Evolutionary conservation across 2,888 invertebrate species (phyloP).

Genomic region (Amphimallon solstitiale): DNA sequence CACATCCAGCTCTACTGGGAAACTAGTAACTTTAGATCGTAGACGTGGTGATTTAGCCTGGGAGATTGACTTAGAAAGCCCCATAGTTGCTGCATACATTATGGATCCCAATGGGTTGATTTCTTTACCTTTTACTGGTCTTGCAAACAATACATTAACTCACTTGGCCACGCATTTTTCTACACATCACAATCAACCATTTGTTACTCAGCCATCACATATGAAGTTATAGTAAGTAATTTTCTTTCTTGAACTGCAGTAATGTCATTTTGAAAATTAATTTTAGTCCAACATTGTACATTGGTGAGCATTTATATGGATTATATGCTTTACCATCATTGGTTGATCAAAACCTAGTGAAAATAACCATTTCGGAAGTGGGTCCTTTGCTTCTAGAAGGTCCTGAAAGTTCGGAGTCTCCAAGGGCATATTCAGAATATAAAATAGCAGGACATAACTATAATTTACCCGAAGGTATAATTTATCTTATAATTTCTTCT

Average conservation of each 20-base stretch:
- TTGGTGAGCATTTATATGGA: conserved; percentile 88
- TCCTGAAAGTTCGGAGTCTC: conserved; percentile 63
- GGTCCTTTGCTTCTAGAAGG: conserved; percentile 80
- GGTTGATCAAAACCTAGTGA: conserved; percentile 89
- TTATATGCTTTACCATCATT: conserved; percentile 92
- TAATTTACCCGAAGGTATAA: conserved; percentile 52
- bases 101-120: conserved; percentile 80
- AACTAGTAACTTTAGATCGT: conserved; percentile 85
- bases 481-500: conserved; percentile 5
- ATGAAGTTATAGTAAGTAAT: conserved; percentile 66
- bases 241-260: conserved; percentile 60
- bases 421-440: conserved; percentile 54
- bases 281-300: conserved; percentile 87
- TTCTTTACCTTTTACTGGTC: conserved; percentile 87
- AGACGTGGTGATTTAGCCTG: conserved; percentile 85
- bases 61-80: conserved; percentile 88
- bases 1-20: conserved; percentile 88
- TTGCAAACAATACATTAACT: conserved; percentile 86
- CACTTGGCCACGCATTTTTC: conserved; percentile 63
- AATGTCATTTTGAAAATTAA: conserved; percentile 16
- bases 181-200: conserved; percentile 57
- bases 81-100: conserved; percentile 89
- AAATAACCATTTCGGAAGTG: conserved; percentile 78
- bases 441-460: conserved; percentile 59
- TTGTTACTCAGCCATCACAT: conserved; percentile 61